Evolutionary conservation across 1,140 invertebrate genomes (phyloP).

Genomic region (Polypedilum vanderplanki): DNA sequence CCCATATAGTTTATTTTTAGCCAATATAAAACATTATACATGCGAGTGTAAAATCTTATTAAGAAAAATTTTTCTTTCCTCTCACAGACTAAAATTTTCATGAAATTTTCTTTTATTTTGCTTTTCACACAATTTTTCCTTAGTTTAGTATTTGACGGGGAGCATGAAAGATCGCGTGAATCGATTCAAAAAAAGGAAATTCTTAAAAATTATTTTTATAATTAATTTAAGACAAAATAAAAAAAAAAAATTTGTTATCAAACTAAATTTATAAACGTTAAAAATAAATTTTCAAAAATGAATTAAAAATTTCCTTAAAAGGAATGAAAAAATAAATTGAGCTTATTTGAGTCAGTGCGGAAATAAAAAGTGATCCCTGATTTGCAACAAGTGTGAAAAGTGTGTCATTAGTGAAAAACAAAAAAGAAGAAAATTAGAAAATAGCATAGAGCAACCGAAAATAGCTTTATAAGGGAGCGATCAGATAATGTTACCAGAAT

Average conservation of each 20-base stretch:
- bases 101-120: neutral
- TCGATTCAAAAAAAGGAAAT: neutral
- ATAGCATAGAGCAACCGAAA: neutral
- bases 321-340: conserved; percentile 13
- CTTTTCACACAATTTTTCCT: conserved; percentile 24
- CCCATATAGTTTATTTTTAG: neutral
- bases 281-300: neutral
- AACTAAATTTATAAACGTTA: neutral
- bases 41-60: conserved; percentile 18
- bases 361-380: neutral
- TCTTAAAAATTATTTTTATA: neutral
- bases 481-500: conserved; percentile 26
- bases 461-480: neutral
- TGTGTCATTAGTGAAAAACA: neutral
- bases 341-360: neutral
- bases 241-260: neutral
- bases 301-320: neutral
- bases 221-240: neutral
- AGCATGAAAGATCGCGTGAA: neutral
- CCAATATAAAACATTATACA: conserved; percentile 14
- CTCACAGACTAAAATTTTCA: neutral
- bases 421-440: too few relatives aligned
- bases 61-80: conserved; percentile 19
- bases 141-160: conserved; percentile 21
- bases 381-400: conserved; percentile 8